Conservation (phyloP, 2,797 vertebrate species). For the Falco cherrug region DNA sequence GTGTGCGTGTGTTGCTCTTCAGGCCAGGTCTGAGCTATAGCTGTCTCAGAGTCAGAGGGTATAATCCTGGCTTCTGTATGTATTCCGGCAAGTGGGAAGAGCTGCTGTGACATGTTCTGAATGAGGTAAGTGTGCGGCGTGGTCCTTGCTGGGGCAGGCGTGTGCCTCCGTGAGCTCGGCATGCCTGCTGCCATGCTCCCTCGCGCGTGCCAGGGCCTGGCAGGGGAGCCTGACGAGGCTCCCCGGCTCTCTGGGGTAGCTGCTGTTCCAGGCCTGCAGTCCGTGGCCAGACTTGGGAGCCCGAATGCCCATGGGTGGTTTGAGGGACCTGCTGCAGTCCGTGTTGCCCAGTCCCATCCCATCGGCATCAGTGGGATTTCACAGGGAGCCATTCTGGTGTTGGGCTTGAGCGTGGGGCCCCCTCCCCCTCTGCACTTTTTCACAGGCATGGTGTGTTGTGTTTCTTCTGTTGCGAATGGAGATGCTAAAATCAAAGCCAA, state of each 20-base stretch:
- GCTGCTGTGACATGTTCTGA: neutral
- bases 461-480: neutral
- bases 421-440: rapidly evolving
- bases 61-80: neutral
- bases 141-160: too few relatives aligned
- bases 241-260: neutral
- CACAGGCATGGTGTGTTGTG: neutral
- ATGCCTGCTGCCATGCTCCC: rapidly evolving
- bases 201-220: rapidly evolving
- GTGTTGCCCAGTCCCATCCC: neutral
- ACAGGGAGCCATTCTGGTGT: neutral
- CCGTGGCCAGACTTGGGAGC: rapidly evolving
- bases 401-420: neutral
- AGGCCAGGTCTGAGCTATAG: neutral
- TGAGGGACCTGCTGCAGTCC: neutral
- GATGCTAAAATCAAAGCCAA: neutral
- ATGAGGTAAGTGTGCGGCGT: rapidly evolving
- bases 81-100: too few relatives aligned
- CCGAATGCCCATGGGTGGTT: neutral
- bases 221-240: neutral
- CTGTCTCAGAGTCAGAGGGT: neutral
- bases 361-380: neutral
- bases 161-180: neutral
- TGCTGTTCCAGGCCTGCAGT: neutral
- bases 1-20: too few relatives aligned